Conservation (phyloP, 2,888 invertebrate species). For the Balanococcus diminutus region DNA sequence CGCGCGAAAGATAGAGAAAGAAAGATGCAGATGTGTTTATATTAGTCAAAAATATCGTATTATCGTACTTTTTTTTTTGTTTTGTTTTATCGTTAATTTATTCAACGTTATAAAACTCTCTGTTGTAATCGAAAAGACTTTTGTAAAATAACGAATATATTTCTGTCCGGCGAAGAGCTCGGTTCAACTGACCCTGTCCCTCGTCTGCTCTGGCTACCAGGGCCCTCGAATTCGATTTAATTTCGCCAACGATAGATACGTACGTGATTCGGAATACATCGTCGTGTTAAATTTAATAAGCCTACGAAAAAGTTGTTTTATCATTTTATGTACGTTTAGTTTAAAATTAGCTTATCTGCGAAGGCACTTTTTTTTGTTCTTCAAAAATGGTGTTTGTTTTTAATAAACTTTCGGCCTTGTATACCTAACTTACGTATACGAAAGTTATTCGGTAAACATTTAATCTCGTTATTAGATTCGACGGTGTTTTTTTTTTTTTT, state of each 20-base stretch:
- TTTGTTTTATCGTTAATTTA: not conserved
- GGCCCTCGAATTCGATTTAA: not conserved
- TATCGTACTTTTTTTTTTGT: not conserved
- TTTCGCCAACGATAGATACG: not conserved
- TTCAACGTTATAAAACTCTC: conserved; percentile 15
- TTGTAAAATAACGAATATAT: conserved; percentile 23
- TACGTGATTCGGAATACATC: not conserved
- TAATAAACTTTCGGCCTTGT: not conserved
- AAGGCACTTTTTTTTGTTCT: not conserved
- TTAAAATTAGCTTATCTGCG: not conserved
- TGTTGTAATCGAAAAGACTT: conserved; percentile 40
- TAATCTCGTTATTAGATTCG: not conserved
- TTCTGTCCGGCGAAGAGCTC: not conserved
- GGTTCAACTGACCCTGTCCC: not conserved
- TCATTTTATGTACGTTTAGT: not conserved
- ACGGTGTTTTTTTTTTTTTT: too few relatives aligned
- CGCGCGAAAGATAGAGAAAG: not conserved
- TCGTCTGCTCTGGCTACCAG: too few relatives aligned
- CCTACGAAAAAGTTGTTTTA: not conserved
- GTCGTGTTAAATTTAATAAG: not conserved
- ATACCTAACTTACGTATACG: too few relatives aligned
- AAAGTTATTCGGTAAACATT: not conserved
- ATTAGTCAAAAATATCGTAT: not conserved
- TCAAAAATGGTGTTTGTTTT: not conserved
- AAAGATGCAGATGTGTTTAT: not conserved